Base-by-base conservation (phyloP, 1,140 invertebrate species). In the Drosophila grimshawi region DNA sequence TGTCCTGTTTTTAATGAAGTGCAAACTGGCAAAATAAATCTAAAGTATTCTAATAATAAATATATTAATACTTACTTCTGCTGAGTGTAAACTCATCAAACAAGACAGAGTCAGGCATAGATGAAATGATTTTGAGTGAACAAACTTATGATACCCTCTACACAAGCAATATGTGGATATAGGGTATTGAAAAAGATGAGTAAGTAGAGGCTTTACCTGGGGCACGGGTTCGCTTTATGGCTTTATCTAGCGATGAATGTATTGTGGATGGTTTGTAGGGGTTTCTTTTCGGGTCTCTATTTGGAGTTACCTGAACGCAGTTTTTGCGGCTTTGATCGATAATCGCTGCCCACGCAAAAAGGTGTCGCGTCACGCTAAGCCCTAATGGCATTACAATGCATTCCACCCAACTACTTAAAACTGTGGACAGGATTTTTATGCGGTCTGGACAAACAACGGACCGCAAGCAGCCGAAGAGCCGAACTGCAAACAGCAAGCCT, bases 281-380 rank as follows among this genome's bases (percentile, higher is more conserved):
- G 41, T 11, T 27, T 7, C 41, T 5, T 19, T 41, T 52, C 10
- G 8, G 11, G 39, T 19, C 19, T 19, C 7, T n/a, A 33, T 53
- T 29, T 10, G 29, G 7, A 10, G 60, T 67, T 86, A 80, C 85
- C 86, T 83, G 83, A 62, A 78, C 80, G 52, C 77, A 69, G 57
- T 48, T 63, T 81, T 78, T 89, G 85, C 86, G 85, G 85, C 86
- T 89, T 89, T 89, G 86, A 89, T 89, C 85, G 85, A 90, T 89
- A 90, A 90, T 89, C 85, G 80, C 80, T 51, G 80, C 80, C 83
- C 80, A 83, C 86, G 81, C 86, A 78, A 90, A 85, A 90, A 41
- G 57, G 68, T 81, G 81, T 78, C 64, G 43, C 77, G 85, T 89
- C 85, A 90, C 81, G 78, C 80, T 76, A 76, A 70, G 66, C 53